These are phyloP conservation scores for Cyprinodon brontotheroides DNA, from an alignment of 2,113 vertebrate species.

Conservation along the genomic window DNA sequence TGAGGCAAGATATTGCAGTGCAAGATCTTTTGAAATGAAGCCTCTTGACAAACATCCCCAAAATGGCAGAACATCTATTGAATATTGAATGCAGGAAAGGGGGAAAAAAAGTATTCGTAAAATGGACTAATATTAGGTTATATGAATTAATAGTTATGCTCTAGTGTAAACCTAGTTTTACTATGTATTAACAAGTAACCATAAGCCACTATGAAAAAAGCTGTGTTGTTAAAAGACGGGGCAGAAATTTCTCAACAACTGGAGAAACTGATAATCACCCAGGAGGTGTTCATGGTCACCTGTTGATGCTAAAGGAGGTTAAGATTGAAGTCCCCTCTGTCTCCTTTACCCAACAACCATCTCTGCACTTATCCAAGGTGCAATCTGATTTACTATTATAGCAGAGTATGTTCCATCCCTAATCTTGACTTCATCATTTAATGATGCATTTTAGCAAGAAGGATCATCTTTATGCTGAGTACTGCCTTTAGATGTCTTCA, in stretches of 20 bases:
- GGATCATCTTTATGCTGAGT: neutral
- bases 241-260: neutral
- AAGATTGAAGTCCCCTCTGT: neutral
- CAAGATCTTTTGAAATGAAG: neutral
- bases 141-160: neutral
- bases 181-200: neutral
- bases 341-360: neutral
- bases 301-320: neutral
- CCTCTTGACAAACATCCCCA: neutral
- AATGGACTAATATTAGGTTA: no score
- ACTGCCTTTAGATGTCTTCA: neutral
- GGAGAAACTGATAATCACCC: neutral
- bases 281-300: neutral
- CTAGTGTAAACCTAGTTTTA: neutral
- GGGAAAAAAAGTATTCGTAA: no score
- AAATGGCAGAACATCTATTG: neutral
- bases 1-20: no score
- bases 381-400: neutral
- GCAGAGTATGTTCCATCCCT: neutral
- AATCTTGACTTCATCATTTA: neutral
- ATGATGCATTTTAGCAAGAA: neutral
- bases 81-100: no score
- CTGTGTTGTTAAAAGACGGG: neutral
- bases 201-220: neutral
- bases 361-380: no score